Evolutionary conservation across 2,113 vertebrate genomes (phyloP).

Genomic region (Actenoides lindsayi): DNA sequence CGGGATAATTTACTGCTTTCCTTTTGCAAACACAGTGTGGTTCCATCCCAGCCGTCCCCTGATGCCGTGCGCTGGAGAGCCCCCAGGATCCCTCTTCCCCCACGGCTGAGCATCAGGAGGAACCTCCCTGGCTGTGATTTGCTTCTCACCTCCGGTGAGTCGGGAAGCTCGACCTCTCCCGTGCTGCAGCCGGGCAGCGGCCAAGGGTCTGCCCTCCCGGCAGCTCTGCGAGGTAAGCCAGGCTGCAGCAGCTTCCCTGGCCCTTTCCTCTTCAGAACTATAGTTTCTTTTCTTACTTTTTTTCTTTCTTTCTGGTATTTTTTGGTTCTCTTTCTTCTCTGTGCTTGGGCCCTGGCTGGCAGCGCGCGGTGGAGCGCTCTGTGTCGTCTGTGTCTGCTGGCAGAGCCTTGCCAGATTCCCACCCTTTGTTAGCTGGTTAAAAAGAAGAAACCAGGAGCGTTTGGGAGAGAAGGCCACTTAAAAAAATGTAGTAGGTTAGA

Average conservation of each 20-base stretch:
- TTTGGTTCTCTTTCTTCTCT: too few species aligned
- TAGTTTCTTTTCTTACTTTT: background rate
- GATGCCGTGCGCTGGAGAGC: background rate
- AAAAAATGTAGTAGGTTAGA: background rate
- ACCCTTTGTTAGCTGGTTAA: background rate
- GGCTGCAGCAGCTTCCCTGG: background rate
- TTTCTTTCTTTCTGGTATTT: fast-evolving
- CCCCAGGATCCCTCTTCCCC: fast-evolving
- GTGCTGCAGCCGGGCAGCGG: too few species aligned
- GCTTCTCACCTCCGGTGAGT: fast-evolving
- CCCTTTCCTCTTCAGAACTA: background rate
- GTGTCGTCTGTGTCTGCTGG: background rate
- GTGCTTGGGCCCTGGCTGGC: background rate
- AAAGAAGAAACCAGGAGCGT: background rate
- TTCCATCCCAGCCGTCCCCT: background rate
- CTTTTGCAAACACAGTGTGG: fast-evolving
- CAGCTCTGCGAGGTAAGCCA: background rate
- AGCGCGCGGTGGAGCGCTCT: background rate
- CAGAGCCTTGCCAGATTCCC: background rate
- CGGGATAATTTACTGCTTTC: background rate
- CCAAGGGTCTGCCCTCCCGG: background rate
- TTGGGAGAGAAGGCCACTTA: background rate
- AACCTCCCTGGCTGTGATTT: background rate
- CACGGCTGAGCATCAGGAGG: fast-evolving
- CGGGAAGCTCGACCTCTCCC: background rate